phyloP scores from a whole-genome alignment of 2,888 invertebrate genomes.

The Platycheirus rosarum region DNA sequence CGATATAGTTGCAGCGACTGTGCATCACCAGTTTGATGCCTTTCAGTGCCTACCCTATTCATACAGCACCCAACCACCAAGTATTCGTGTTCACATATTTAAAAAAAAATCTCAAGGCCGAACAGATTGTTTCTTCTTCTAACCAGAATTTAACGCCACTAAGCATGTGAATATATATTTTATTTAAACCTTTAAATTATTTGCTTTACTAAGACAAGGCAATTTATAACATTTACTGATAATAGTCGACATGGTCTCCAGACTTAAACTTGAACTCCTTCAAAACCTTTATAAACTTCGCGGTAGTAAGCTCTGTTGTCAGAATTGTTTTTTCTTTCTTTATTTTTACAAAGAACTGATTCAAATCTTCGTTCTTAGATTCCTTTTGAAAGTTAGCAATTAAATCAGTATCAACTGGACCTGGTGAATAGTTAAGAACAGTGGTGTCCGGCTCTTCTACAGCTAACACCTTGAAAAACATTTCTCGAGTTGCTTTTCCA shows the following conservation, averaged over 20 bases:
- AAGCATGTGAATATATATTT: no score
- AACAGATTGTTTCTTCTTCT: no score
- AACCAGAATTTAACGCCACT: no score
- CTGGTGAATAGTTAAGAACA: constrained; percentile 95
- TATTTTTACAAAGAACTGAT: constrained; percentile 85
- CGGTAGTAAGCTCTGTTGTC: constrained; percentile 89
- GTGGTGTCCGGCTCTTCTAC: constrained; percentile 86
- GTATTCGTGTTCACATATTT: no score
- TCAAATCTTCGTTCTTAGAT: constrained; percentile 85
- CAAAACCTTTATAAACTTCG: constrained; percentile 88
- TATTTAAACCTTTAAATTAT: no score
- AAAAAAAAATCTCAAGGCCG: no score
- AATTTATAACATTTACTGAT: constrained; percentile 86
- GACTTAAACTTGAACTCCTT: constrained; percentile 88
- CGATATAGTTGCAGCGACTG: no score
- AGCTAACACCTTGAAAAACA: constrained; percentile 93
- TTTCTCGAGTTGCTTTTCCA: constrained; percentile 94
- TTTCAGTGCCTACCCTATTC: no score
- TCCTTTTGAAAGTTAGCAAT: constrained; percentile 86
- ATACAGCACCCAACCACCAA: no score
- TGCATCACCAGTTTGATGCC: no score
- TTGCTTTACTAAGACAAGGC: no score
- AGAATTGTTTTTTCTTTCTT: constrained; percentile 87
- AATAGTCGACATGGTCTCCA: constrained; percentile 93
- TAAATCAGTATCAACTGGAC: constrained; percentile 96